These are phyloP conservation scores for Lophotis ruficrista DNA, from an alignment of 2,113 vertebrate species.

Conservation along the genomic window DNA sequence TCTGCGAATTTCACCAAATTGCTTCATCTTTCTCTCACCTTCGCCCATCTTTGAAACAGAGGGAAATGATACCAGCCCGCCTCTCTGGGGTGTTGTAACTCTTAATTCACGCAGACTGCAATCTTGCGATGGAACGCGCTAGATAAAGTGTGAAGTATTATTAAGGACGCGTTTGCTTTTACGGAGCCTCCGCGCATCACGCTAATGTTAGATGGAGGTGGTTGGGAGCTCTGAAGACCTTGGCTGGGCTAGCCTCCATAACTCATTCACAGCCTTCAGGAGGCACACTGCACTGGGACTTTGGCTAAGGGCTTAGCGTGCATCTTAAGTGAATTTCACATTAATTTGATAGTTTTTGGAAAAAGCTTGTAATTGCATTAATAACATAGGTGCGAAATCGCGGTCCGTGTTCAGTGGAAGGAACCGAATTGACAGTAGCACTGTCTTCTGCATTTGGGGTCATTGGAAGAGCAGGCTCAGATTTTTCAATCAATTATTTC, in stretches of 20 bases:
- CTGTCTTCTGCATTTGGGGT: not conserved
- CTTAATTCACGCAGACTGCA: not conserved
- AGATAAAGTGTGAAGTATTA: not conserved
- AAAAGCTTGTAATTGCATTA: not conserved
- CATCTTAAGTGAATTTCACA: conserved; percentile 20
- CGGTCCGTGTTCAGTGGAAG: not conserved
- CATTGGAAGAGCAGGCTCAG: not conserved
- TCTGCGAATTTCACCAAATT: not conserved
- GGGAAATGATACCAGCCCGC: not conserved
- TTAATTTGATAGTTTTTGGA: not conserved
- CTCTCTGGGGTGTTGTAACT: not conserved
- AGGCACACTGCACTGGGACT: not conserved
- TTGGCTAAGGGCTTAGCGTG: not conserved
- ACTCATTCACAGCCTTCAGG: not conserved
- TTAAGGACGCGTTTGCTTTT: not conserved
- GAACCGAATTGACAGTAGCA: not conserved
- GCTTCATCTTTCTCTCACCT: conserved; percentile 9
- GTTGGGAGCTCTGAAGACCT: not conserved
- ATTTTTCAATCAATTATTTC: not conserved
- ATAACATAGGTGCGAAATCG: conserved; percentile 11
- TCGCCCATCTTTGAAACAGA: not conserved
- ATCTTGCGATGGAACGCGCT: not conserved
- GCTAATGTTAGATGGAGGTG: not conserved
- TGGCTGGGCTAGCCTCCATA: not conserved
- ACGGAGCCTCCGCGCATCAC: not conserved